Base-by-base conservation (phyloP, 1,140 invertebrate genomes). In the Penaeus japonicus region DNA sequence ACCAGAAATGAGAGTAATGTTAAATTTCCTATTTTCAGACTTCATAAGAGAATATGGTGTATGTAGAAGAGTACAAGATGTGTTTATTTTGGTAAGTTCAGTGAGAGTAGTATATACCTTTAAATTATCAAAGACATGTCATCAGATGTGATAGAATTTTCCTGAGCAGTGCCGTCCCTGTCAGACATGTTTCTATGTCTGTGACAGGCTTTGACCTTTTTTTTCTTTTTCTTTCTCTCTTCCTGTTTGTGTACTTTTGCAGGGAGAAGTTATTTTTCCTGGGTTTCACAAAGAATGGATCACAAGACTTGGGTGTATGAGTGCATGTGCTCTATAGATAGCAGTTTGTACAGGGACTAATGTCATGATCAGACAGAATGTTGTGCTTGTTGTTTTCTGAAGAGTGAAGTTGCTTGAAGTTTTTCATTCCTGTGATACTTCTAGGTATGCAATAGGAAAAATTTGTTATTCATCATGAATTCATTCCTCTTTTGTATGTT, bases 361-460 rank as follows among this genome's bases (percentile, higher is more conserved):
- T 55, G 54, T 55, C 20, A 17, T 47, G 47, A 47, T 12, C 47
- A 47, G 47, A 47, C 10, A 47, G 47, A 47, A 47, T 47, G 47
- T 47, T 47, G 47, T 47, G 47, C 27, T 70, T 32, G 24, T 54
- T 15, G 39, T 15, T 84, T 30, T 75, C n/a, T n/a, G 53, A 55
- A 84, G 35, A 54, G 32, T n/a, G 15, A 70, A 75, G 39, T 84
- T 47, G 70, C 30, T n/a, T 70, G 65, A 47, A 84, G 83, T 84
- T 75, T 22, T 54, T 84, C 83, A 65, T 84, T 35, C 83, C 83
- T 84, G 83, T 84, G 83, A 84, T 84, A 84, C 39, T 75, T 84
- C n/a, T 84, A 84, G 65, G 39, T 47, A 47, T 47, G 47, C 47
- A 47, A 47, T 47, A 47, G 47, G 47, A 47, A 47, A 47, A 47